Evolutionary conservation across 2,113 vertebrate species (phyloP).

Genomic region (Glaucomys volans): DNA sequence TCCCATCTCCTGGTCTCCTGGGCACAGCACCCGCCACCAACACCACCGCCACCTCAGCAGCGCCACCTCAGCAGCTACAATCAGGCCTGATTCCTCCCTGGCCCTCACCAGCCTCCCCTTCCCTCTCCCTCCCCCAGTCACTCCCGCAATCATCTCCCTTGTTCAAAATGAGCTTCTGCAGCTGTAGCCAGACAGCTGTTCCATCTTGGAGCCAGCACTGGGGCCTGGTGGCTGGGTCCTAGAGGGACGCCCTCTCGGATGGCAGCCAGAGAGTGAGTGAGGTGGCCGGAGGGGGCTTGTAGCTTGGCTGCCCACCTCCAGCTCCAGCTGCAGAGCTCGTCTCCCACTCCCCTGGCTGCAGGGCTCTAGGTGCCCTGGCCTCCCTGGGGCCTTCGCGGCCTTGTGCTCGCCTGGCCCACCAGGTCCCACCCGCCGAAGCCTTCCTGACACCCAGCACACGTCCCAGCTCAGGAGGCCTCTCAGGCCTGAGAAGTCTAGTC

Average conservation of each 20-base stretch:
- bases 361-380: not conserved
- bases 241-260: not conserved
- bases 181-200: constrained; percentile 77
- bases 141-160: constrained; percentile 80
- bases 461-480: not conserved
- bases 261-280: not conserved
- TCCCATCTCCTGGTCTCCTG: constrained; percentile 21
- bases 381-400: not conserved
- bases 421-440: not conserved
- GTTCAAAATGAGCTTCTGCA: constrained; percentile 75
- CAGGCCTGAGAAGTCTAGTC: not conserved
- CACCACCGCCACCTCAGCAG: too few species aligned
- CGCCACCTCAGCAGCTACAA: constrained; percentile 44
- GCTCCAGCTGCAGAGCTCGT: not conserved
- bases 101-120: constrained; percentile 39
- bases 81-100: constrained; percentile 71
- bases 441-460: not conserved
- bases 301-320: not conserved
- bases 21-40: not conserved
- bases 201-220: not conserved
- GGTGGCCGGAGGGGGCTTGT: not conserved
- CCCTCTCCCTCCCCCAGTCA: constrained; percentile 1
- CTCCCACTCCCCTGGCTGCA: not conserved
- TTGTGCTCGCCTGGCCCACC: not conserved
- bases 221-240: constrained; percentile 59